phyloP scores from a whole-genome alignment of 2,888 invertebrate genomes.

The Nephrotoma appendiculata region DNA sequence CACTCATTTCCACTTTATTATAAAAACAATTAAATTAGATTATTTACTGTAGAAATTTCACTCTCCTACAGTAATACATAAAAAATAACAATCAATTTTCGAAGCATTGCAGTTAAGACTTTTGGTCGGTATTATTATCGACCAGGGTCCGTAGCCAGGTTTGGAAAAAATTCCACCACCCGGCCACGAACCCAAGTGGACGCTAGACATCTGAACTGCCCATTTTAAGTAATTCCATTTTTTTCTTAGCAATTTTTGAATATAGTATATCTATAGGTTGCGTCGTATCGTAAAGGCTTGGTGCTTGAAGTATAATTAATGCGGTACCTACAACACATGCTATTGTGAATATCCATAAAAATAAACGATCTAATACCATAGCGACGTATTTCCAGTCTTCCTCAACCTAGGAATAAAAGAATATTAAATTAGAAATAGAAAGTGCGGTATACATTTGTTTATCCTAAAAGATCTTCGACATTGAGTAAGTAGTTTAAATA shows the following conservation, averaged over 20 bases:
- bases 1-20: constrained; percentile 2
- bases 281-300: constrained; percentile 80
- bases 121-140: constrained; percentile 43
- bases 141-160: constrained; percentile 51
- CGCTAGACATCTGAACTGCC: constrained; percentile 44
- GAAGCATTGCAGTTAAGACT: constrained; percentile 11
- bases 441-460: too few relatives aligned
- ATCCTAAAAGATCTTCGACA: too few relatives aligned
- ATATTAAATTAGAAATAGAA: not conserved
- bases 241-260: constrained; percentile 84
- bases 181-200: constrained; percentile 36
- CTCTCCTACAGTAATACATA: not conserved
- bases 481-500: too few relatives aligned
- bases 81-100: constrained; percentile 3
- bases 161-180: constrained; percentile 53
- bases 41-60: not conserved
- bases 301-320: constrained; percentile 77
- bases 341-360: constrained; percentile 88
- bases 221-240: constrained; percentile 76
- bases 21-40: constrained; percentile 1
- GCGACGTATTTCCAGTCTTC: constrained; percentile 98
- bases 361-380: constrained; percentile 89
- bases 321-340: constrained; percentile 85
- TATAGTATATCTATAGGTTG: constrained; percentile 80
- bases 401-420: constrained; percentile 54